Conservation (phyloP, 2,888 invertebrate species). For the Entomobrya multifasciata region DNA sequence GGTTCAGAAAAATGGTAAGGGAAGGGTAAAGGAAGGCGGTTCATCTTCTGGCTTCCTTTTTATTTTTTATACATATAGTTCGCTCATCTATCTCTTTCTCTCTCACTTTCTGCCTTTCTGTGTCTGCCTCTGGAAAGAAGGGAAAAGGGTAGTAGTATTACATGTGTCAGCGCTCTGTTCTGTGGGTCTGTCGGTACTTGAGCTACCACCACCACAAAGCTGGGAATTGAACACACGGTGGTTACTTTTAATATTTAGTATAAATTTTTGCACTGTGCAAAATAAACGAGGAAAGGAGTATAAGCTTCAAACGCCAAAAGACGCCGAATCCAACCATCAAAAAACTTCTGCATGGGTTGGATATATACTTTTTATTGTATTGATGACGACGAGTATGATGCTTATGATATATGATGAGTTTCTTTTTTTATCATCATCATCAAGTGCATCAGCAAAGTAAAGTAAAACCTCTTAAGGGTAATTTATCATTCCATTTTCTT, state of each 20-base stretch:
- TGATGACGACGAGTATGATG: too few relatives aligned
- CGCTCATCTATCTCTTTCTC: background rate
- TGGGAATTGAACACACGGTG: background rate
- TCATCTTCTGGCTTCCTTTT: background rate
- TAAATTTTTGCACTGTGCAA: too few relatives aligned
- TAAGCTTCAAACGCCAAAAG: conserved; percentile 29
- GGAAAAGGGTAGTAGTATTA: too few relatives aligned
- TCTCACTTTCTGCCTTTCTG: background rate
- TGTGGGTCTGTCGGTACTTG: background rate
- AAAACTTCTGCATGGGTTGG: too few relatives aligned
- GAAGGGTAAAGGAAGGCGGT: background rate
- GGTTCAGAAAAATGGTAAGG: background rate
- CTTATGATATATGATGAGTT: conserved; percentile 37
- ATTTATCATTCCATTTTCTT: conserved; percentile 63
- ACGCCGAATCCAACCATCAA: background rate
- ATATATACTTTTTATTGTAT: too few relatives aligned
- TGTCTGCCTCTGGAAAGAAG: background rate
- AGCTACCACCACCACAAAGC: background rate
- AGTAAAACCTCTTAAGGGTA: conserved; percentile 48
- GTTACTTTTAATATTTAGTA: too few relatives aligned
- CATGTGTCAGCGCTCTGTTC: too few relatives aligned
- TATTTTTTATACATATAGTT: background rate
- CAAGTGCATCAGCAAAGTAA: conserved; percentile 24
- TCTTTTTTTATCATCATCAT: conserved; percentile 40
- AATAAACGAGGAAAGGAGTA: background rate